Percentiles rank a stretch among this genome's conserved stretches.
Conservation (phyloP, 1,140 invertebrate genomes). For the Orussus abietinus region DNA sequence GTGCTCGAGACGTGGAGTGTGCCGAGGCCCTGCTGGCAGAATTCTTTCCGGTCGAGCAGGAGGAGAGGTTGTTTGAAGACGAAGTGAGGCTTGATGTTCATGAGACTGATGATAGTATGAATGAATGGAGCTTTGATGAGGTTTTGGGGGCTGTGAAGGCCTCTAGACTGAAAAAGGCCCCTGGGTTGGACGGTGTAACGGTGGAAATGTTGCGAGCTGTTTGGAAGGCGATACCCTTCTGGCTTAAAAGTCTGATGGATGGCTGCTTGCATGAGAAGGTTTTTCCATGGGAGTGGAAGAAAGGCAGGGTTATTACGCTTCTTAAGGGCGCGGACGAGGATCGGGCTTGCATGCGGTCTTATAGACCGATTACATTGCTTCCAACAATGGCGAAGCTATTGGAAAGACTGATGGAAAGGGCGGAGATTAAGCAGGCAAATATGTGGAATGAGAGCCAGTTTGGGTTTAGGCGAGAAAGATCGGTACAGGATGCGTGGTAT, state of each 20-base stretch:
- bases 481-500: no score
- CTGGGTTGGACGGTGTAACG: constrained; percentile 10
- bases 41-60: constrained; percentile 3
- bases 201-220: not conserved
- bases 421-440: not conserved
- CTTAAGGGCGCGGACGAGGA: constrained; percentile 16
- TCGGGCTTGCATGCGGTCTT: no score
- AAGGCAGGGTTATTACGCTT: constrained; percentile 12
- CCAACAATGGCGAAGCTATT: no score
- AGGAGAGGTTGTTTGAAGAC: no score
- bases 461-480: no score
- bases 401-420: no score
- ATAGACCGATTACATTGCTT: no score
- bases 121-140: constrained; percentile 4
- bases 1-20: not conserved
- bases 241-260: not conserved
- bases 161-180: not conserved
- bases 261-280: not conserved
- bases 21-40: not conserved
- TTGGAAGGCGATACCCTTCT: not conserved
- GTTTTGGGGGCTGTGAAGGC: not conserved
- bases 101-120: not conserved
- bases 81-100: not conserved
- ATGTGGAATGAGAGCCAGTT: constrained; percentile 1
- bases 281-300: constrained; percentile 20